These are phyloP conservation scores for Lacanobia wlatinum DNA, from an alignment of 2,888 invertebrate species.

Conservation along the genomic window DNA sequence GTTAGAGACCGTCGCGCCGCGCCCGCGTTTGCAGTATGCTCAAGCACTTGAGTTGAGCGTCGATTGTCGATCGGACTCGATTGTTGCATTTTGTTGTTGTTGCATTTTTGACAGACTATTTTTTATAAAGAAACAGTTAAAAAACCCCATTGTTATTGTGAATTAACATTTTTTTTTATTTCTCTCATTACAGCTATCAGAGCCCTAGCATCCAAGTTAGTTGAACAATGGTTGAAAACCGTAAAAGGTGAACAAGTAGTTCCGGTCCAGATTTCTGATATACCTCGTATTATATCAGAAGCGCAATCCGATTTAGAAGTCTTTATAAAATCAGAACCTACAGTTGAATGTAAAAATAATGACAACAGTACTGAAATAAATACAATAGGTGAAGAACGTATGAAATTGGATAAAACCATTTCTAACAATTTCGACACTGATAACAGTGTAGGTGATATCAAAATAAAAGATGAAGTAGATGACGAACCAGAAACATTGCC, in stretches of 20 bases:
- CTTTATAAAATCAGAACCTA: constrained; percentile 60
- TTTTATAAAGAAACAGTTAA: neutral
- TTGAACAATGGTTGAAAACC: constrained; percentile 97
- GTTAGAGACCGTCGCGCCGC: too few species aligned
- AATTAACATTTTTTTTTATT: constrained; percentile 45
- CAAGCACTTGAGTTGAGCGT: too few species aligned
- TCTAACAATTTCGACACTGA: constrained; percentile 28
- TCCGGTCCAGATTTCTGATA: constrained; percentile 80
- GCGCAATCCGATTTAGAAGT: constrained; percentile 72
- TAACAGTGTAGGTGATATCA: constrained; percentile 38
- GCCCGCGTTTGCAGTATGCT: too few species aligned
- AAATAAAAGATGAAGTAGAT: constrained; percentile 69
- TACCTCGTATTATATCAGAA: constrained; percentile 81
- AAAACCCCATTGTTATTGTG: neutral
- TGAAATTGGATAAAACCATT: constrained; percentile 42
- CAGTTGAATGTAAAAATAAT: constrained; percentile 39
- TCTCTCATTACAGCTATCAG: constrained; percentile 92
- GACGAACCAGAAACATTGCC: constrained; percentile 82
- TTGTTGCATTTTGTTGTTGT: too few species aligned
- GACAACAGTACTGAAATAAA: constrained; percentile 41
- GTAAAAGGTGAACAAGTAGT: constrained; percentile 94
- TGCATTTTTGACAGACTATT: too few species aligned
- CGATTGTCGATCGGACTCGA: too few species aligned
- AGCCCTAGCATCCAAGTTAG: constrained; percentile 94
- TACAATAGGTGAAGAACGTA: constrained; percentile 44